These are phyloP conservation scores for Copsychus sechellarum DNA, from an alignment of 2,113 vertebrate species.

Conservation along the genomic window DNA sequence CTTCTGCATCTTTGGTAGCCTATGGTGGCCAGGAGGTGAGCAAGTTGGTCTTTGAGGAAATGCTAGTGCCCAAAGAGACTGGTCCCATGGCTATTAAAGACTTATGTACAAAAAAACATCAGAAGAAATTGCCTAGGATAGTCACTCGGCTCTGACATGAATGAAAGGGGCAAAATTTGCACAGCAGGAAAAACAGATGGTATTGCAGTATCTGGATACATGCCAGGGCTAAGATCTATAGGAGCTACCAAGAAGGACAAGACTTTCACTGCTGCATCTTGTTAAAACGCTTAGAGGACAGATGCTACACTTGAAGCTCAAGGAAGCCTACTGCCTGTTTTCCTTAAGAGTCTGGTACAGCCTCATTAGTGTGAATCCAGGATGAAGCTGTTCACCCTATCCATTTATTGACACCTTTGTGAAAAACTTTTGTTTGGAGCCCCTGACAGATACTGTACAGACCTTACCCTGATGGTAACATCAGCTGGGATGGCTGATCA, in stretches of 20 bases:
- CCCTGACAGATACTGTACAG: background rate
- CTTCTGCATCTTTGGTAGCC: background rate
- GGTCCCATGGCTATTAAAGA: accelerated
- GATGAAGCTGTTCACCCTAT: accelerated
- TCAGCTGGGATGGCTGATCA: background rate
- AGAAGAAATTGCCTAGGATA: background rate
- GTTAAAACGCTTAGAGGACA: background rate
- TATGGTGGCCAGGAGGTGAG: background rate
- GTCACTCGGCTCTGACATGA: background rate
- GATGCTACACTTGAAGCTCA: background rate
- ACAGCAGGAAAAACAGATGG: background rate
- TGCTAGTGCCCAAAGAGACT: background rate
- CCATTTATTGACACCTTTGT: background rate
- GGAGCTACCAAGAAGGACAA: background rate
- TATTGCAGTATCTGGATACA: background rate
- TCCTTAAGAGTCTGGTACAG: background rate
- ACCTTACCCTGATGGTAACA: background rate
- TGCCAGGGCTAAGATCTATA: background rate
- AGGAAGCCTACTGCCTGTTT: background rate
- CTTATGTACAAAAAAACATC: background rate
- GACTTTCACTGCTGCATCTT: background rate
- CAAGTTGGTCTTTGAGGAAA: background rate
- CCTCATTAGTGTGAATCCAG: background rate
- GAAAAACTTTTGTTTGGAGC: background rate
- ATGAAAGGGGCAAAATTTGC: background rate